Percentiles rank a stretch among this genome's conserved stretches.
Evolutionary conservation across 2,797 vertebrate genomes (phyloP).

Genomic region (Dendrocincla tyrannina): DNA sequence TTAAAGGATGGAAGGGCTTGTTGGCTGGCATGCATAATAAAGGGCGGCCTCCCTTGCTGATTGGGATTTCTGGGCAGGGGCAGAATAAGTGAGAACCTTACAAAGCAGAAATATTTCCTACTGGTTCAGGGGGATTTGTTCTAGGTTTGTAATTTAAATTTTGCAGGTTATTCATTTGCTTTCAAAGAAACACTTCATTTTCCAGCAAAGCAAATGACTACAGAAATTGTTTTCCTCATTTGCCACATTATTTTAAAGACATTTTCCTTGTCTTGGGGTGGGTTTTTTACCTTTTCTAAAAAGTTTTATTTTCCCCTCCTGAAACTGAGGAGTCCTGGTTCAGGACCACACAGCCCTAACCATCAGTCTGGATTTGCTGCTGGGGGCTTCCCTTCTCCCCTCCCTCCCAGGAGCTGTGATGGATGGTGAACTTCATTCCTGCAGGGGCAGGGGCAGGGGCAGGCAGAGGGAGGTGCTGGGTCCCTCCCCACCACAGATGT

Average conservation of each 20-base stretch:
- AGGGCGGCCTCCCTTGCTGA: background rate
- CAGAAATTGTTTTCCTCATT: background rate
- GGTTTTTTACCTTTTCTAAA: background rate
- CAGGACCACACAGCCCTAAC: background rate
- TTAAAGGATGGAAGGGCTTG: slow-evolving; percentile 43
- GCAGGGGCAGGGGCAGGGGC: background rate
- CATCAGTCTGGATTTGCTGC: background rate
- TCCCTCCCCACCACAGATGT: background rate
- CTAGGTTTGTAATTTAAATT: background rate
- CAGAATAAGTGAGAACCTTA: background rate
- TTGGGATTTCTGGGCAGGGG: background rate
- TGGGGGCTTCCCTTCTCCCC: background rate
- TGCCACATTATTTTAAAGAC: background rate
- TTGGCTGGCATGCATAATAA: slow-evolving; percentile 39
- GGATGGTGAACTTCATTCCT: background rate
- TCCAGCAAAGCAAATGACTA: background rate
- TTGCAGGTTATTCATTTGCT: background rate
- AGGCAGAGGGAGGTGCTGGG: background rate
- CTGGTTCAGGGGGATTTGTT: background rate
- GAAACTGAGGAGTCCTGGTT: background rate
- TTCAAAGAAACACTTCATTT: background rate
- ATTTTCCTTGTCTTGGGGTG: background rate
- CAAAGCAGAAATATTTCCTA: background rate
- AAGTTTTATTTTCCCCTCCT: background rate
- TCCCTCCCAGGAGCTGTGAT: background rate